Conservation (phyloP, 2,113 vertebrate species). For the Rhinichthys klamathensis region DNA sequence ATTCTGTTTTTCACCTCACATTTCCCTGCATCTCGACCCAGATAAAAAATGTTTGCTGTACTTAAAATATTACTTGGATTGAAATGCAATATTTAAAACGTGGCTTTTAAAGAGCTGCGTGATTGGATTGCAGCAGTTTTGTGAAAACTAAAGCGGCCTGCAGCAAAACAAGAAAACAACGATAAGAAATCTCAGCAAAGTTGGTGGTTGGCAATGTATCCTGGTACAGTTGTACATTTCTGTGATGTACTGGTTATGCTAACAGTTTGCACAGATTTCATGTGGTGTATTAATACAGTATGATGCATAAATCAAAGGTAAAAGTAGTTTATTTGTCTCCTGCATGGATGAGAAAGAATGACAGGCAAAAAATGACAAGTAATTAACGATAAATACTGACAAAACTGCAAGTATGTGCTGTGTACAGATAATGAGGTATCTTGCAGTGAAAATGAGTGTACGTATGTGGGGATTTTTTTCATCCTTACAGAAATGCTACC, state of each 20-base stretch:
- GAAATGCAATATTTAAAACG: slow-evolving; percentile 50
- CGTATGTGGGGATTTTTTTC: background rate
- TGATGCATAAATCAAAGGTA: background rate
- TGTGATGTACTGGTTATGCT: background rate
- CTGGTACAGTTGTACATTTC: background rate
- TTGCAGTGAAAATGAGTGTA: background rate
- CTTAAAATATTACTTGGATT: slow-evolving; percentile 50
- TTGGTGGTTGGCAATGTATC: background rate
- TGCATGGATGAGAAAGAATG: background rate
- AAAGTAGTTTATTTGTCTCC: slow-evolving; percentile 1
- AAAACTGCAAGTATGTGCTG: background rate
- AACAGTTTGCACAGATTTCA: background rate
- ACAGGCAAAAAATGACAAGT: background rate
- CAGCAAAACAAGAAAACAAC: slow-evolving; percentile 15
- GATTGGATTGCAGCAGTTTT: slow-evolving; percentile 31
- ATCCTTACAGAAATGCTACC: background rate
- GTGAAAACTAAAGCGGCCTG: slow-evolving; percentile 18
- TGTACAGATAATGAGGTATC: slow-evolving; percentile 7
- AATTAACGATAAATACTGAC: background rate
- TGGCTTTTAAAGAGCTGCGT: slow-evolving; percentile 42
- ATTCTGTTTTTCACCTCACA: background rate
- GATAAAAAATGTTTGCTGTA: slow-evolving; percentile 40
- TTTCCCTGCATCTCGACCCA: slow-evolving; percentile 33
- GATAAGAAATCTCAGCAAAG: background rate
- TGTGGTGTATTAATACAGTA: background rate